phyloP scores from a whole-genome alignment of 2,113 vertebrate species.

The Rutilus rutilus region DNA sequence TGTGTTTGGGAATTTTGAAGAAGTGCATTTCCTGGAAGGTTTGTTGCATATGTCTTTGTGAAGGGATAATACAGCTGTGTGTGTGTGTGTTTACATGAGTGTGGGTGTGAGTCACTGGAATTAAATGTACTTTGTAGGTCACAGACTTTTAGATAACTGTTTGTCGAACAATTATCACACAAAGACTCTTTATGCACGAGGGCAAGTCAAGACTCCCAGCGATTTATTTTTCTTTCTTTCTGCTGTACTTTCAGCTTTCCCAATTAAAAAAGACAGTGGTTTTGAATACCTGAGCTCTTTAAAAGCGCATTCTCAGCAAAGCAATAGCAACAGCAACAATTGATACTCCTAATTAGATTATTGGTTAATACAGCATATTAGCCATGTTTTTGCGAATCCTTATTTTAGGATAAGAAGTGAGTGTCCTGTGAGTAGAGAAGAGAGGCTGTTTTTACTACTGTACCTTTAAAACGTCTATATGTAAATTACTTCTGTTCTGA shows the following conservation, averaged over 20 bases:
- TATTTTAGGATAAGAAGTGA: neutral
- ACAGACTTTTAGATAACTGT: conserved; percentile 7
- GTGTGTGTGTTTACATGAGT: conserved; percentile 27
- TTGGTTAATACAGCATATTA: conserved; percentile 18
- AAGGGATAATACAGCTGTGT: neutral
- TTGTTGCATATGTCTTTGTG: conserved; percentile 35
- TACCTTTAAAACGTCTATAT: neutral
- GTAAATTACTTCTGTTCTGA: neutral
- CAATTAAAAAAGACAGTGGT: neutral
- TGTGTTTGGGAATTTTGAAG: neutral
- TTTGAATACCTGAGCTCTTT: neutral
- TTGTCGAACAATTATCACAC: conserved; percentile 45
- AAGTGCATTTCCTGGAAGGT: neutral
- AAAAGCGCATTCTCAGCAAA: neutral
- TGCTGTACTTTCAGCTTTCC: conserved; percentile 14
- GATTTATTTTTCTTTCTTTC: neutral
- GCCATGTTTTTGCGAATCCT: neutral
- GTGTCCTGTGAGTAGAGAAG: neutral
- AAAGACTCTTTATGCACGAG: conserved; percentile 34
- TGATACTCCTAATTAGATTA: conserved; percentile 23
- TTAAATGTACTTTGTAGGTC: conserved; percentile 11
- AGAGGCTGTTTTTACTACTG: neutral
- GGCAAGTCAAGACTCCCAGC: conserved; percentile 28
- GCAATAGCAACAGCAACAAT: neutral
- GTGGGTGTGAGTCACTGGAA: conserved; percentile 24